Evolutionary conservation across 2,888 invertebrate species (phyloP), one percentile per base, ranked within the genome.

Genomic region (Neocrepidodera transversa): DNA sequence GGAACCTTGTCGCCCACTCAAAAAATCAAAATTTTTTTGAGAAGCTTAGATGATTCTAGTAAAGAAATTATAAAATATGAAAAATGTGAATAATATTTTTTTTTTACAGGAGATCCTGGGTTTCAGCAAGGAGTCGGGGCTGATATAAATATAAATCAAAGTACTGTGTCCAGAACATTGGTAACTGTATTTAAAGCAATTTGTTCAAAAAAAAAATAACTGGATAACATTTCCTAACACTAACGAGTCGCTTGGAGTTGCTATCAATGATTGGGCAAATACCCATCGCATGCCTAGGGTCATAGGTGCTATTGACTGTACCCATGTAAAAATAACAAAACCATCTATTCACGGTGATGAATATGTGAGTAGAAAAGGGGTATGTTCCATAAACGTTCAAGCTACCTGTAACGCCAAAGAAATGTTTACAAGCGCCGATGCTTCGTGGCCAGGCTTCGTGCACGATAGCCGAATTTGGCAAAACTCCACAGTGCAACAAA

Each of bases 321-420:
- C 49, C 49, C 45, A 35, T 35, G 13, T 35, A 35, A 35, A 64
- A 35, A 56, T 65, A 57, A 23, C 47, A 49, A 61, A 60, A 55
- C 52, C 60, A 13, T 47, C 45, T 47, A 23, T 23, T 47, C n/a
- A n/a, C 26, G 58, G 55, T 28, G 59, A 56, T 48, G 42, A 62
- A 59, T 58, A 53, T 53, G 48, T 62, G 23, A 23, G 3, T 23
- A n/a, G 55, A 65, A 56, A 62, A 59, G 35, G 59, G 35, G 23
- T 62, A 40, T 60, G 62, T 62, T 57, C 45, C 17, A 45, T 45
- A 18, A 26, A 45, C 8, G 45, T 62, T 7, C 64, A 67, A 57
- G 58, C 58, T 38, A 67, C 65, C 18, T 64, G 63, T 58, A 56
- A 67, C 32, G 49, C 47, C n/a, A 51, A 45, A 35, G 60, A 64